Evolutionary conservation across 2,113 vertebrate species (phyloP).

Genomic region (Clarias macrocephalus): DNA sequence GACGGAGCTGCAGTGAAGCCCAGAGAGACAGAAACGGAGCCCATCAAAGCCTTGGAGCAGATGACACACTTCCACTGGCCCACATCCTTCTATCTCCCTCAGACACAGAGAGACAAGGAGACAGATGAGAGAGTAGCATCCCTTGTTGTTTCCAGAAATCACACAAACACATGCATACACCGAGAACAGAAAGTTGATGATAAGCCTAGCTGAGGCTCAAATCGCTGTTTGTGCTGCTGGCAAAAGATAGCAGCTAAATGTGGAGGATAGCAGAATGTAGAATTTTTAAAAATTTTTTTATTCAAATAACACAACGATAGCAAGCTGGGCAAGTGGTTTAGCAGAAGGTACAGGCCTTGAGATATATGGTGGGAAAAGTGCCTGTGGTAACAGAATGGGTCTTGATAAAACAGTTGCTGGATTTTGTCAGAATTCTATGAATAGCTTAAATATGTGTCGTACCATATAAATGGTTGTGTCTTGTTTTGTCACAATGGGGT

Average conservation of each 20-base stretch:
- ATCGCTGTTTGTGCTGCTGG: conserved; percentile 36
- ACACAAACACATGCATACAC: conserved; percentile 26
- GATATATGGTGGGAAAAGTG: conserved; percentile 3
- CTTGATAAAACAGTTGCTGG: conserved; percentile 1
- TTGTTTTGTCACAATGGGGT: conserved; percentile 50
- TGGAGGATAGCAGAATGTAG: conserved; percentile 22
- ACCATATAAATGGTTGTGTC: conserved; percentile 3
- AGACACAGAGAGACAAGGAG: conserved; percentile 53
- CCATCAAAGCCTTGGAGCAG: conserved; percentile 68
- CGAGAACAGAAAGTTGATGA: conserved; percentile 56
- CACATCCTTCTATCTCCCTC: conserved; percentile 61
- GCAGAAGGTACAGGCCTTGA: neutral
- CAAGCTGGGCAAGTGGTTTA: conserved; percentile 23
- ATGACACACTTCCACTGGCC: conserved; percentile 65
- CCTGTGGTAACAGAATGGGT: neutral
- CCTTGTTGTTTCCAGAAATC: conserved; percentile 52
- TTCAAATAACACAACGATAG: conserved; percentile 26
- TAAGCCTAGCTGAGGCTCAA: conserved; percentile 51
- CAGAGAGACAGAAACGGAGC: conserved; percentile 44
- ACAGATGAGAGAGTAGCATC: conserved; percentile 41
- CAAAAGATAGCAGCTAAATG: conserved; percentile 37
- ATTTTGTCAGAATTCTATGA: neutral
- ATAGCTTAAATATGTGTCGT: neutral
- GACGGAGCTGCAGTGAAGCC: conserved; percentile 57
- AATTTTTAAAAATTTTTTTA: neutral